Conservation (phyloP, 2,797 vertebrate genomes). For the Podarcis siculus region DNA sequence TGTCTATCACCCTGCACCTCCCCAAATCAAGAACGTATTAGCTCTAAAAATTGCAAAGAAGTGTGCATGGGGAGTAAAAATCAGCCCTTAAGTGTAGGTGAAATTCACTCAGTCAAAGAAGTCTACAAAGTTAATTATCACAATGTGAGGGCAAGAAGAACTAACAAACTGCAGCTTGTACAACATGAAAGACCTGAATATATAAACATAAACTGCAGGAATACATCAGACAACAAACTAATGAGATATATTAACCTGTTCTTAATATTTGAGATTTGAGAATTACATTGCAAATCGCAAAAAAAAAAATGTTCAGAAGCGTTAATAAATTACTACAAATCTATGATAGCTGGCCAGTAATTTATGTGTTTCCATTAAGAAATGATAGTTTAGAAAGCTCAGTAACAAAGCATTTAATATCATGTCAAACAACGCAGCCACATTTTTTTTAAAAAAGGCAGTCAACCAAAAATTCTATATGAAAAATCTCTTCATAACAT, state of each 20-base stretch:
- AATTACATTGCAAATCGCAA: slow-evolving; percentile 14
- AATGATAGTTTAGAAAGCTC: slow-evolving; percentile 52
- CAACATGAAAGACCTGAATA: background rate
- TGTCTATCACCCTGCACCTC: background rate
- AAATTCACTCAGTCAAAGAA: slow-evolving; percentile 20
- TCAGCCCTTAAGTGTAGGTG: background rate
- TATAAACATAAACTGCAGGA: background rate
- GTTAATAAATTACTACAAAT: slow-evolving; percentile 72
- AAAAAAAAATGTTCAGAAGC: slow-evolving; percentile 53
- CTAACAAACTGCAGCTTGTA: slow-evolving; percentile 13
- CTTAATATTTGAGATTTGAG: slow-evolving; percentile 35
- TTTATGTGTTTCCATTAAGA: slow-evolving; percentile 44
- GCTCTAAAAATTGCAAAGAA: background rate
- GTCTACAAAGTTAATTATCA: background rate
- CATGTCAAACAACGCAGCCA: slow-evolving; percentile 44
- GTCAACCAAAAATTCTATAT: slow-evolving; percentile 28
- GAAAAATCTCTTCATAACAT: slow-evolving; percentile 44
- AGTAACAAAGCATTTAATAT: slow-evolving; percentile 45
- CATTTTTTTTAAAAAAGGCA: slow-evolving; percentile 23
- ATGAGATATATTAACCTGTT: slow-evolving; percentile 41
- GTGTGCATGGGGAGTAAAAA: slow-evolving; percentile 1
- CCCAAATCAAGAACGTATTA: slow-evolving; percentile 31
- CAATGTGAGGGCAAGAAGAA: background rate
- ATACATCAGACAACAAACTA: slow-evolving; percentile 46
- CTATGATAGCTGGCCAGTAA: slow-evolving; percentile 47